Conservation (phyloP, 2,797 vertebrate genomes). For the Neostethus bicornis region DNA sequence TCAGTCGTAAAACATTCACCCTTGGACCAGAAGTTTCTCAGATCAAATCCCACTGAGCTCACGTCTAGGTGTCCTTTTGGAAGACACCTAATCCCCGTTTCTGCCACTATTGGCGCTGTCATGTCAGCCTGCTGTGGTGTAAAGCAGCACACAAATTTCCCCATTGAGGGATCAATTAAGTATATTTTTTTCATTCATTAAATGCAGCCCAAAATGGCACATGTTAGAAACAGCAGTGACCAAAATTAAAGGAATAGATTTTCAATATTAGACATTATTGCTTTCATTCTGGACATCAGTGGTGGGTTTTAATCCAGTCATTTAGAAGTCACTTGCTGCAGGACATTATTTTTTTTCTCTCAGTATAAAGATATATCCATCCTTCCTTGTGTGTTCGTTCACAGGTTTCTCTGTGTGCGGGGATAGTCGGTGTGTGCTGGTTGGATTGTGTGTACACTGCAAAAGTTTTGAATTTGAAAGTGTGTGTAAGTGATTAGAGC, state of each 20-base stretch:
- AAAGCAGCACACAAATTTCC: too few relatives aligned
- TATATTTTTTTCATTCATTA: too few relatives aligned
- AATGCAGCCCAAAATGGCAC: constrained; percentile 27
- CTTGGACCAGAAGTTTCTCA: too few relatives aligned
- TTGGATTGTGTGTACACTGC: constrained; percentile 28
- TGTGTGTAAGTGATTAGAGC: constrained; percentile 58
- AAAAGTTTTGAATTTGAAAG: constrained; percentile 35
- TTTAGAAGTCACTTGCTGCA: constrained; percentile 33
- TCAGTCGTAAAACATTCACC: too few relatives aligned
- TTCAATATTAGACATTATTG: constrained; percentile 37
- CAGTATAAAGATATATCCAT: constrained; percentile 37
- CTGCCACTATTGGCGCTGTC: too few relatives aligned
- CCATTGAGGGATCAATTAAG: too few relatives aligned
- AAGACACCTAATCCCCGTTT: too few relatives aligned
- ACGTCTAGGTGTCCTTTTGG: too few relatives aligned
- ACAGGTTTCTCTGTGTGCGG: background rate
- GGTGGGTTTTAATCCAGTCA: constrained; percentile 26
- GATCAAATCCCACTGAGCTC: too few relatives aligned
- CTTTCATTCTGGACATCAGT: constrained; percentile 20
- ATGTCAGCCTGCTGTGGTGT: too few relatives aligned
- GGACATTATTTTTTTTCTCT: constrained; percentile 44
- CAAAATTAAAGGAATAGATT: constrained; percentile 43
- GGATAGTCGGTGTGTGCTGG: constrained; percentile 5
- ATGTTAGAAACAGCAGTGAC: constrained; percentile 26
- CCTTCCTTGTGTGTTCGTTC: constrained; percentile 2